Evolutionary conservation across 2,113 vertebrate genomes (phyloP).

Genomic region (Piprites chloris): DNA sequence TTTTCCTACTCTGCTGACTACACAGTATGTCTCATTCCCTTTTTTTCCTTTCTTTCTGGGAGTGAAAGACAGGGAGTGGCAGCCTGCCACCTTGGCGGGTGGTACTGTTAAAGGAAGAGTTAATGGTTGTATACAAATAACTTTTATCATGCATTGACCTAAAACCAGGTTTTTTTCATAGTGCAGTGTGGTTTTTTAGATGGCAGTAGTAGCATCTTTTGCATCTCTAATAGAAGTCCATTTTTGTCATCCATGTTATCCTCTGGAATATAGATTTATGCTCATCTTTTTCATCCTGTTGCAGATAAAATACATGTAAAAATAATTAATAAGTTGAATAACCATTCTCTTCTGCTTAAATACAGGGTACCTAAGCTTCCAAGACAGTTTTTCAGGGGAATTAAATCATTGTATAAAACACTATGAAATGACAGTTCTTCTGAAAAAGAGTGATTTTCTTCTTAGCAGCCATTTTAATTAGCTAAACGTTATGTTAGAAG

Average conservation of each 20-base stretch:
- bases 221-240: not conserved
- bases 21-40: not conserved
- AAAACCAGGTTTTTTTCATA: not conserved
- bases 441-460: constrained; percentile 22
- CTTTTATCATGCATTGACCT: not conserved
- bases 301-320: not conserved
- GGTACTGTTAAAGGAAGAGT: not conserved
- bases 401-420: not conserved
- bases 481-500: not conserved
- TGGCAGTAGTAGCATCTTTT: not conserved
- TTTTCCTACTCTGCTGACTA: not conserved
- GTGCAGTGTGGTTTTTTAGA: not conserved
- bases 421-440: constrained; percentile 4
- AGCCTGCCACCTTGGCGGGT: not conserved
- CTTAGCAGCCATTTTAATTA: constrained; percentile 25
- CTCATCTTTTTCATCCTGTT: not conserved
- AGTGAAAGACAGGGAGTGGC: not conserved
- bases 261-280: not conserved
- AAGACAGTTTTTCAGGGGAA: not conserved
- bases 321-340: not conserved
- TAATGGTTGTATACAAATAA: not conserved
- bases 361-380: not conserved
- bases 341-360: not conserved
- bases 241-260: not conserved
- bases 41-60: not conserved